These are phyloP conservation scores for Plodia interpunctella DNA, from an alignment of 1,140 invertebrate species.

Conservation along the genomic window DNA sequence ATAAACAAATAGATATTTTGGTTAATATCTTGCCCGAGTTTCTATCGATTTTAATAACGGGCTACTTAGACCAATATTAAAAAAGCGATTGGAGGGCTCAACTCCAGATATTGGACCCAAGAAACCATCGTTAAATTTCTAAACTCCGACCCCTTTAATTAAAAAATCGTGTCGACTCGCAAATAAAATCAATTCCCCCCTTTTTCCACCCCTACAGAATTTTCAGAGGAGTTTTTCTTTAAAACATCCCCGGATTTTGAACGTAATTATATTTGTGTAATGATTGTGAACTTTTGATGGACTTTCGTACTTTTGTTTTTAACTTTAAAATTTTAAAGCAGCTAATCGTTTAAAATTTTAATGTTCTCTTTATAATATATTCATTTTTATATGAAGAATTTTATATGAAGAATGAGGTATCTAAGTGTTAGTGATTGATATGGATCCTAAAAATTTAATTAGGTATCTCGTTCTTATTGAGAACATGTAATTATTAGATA, in stretches of 20 bases:
- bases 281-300: conserved; percentile 44
- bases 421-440: no score
- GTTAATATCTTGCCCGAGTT: no score
- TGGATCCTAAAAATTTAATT: no score
- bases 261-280: conserved; percentile 54
- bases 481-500: no score
- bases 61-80: neutral
- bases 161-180: conserved; percentile 67
- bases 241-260: conserved; percentile 27
- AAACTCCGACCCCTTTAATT: conserved; percentile 40
- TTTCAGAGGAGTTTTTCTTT: conserved; percentile 46
- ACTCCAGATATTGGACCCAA: neutral
- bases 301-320: conserved; percentile 13
- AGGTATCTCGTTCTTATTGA: no score
- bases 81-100: neutral
- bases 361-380: no score
- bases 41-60: neutral
- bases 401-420: no score
- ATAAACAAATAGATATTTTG: no score
- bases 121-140: conserved; percentile 25
- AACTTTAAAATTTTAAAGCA: neutral
- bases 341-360: neutral
- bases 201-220: conserved; percentile 23
- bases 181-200: conserved; percentile 68
- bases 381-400: no score